Evolutionary conservation across 2,113 vertebrate species (phyloP).

Genomic region (Strigops habroptila): DNA sequence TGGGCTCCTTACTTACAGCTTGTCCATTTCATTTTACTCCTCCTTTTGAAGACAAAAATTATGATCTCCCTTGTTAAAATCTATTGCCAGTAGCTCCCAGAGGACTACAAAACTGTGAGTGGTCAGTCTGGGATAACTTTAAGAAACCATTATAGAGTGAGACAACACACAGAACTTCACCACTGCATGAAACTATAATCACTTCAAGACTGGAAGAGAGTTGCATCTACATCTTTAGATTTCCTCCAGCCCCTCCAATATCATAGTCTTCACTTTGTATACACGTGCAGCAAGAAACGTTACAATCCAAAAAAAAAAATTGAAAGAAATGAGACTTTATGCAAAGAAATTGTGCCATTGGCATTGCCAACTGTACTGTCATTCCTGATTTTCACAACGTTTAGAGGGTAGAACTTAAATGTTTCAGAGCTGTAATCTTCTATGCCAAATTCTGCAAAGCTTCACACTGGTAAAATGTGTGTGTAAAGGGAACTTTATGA

Average conservation of each 20-base stretch:
- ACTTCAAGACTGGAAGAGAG: background rate
- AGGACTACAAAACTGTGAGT: background rate
- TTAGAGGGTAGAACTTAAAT: background rate
- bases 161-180: background rate
- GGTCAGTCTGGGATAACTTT: background rate
- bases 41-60: background rate
- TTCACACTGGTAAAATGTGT: background rate
- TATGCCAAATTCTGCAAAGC: background rate
- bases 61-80: background rate
- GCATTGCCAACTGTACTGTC: background rate
- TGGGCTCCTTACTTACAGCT: background rate
- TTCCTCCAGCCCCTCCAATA: background rate
- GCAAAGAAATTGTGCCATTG: background rate
- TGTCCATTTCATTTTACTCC: background rate
- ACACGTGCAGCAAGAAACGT: background rate
- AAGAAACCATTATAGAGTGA: background rate
- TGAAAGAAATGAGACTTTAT: background rate
- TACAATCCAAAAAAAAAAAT: background rate
- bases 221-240: background rate
- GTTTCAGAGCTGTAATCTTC: background rate
- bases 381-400: background rate
- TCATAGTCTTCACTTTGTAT: background rate
- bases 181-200: background rate
- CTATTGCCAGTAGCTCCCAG: background rate
- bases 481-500: background rate